Conservation (phyloP, 2,888 invertebrate genomes). For the Lacanobia wlatinum region DNA sequence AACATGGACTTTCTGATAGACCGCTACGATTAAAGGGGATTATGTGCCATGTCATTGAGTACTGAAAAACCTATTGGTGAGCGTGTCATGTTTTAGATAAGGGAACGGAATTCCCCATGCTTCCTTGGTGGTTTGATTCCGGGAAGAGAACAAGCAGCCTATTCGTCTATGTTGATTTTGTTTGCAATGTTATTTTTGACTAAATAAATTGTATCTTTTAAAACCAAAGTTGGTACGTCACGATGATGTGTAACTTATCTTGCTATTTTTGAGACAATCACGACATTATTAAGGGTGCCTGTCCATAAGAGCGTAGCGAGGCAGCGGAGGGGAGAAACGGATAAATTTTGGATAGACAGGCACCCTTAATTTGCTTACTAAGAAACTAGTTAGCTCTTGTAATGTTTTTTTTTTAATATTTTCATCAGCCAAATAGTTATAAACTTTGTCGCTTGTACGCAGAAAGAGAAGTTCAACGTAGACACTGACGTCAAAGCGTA, state of each 20-base stretch:
- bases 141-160: neutral
- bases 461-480: neutral
- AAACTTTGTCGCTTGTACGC: too few species aligned
- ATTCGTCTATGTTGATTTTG: neutral
- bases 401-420: too few species aligned
- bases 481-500: too few species aligned
- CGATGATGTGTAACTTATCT: neutral
- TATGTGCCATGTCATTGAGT: constrained; percentile 16
- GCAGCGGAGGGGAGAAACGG: too few species aligned
- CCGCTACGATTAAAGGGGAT: constrained; percentile 17
- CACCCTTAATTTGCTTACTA: too few species aligned
- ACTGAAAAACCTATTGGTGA: constrained; percentile 10
- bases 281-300: too few species aligned
- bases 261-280: too few species aligned
- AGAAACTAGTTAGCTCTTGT: too few species aligned
- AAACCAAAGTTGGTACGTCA: neutral
- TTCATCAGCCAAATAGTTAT: too few species aligned
- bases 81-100: constrained; percentile 13
- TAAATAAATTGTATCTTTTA: neutral
- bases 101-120: constrained; percentile 2
- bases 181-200: neutral
- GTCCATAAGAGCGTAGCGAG: too few species aligned
- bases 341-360: too few species aligned
- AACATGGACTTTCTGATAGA: constrained; percentile 20
- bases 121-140: neutral